Conservation (phyloP, 2,888 invertebrate genomes). For the Eurytoma californica region DNA sequence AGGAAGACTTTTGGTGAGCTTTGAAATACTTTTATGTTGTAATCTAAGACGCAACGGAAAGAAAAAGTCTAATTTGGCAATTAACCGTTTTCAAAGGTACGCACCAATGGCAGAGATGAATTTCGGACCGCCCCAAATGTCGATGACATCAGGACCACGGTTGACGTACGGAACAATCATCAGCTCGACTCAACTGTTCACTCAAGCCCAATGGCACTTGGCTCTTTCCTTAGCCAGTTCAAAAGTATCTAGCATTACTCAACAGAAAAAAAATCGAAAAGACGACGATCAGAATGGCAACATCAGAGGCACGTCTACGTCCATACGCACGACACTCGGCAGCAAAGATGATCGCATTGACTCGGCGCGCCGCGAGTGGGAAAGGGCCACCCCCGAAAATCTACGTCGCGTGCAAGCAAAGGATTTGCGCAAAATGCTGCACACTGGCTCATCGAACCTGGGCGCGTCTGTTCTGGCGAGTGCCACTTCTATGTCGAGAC, state of each 20-base stretch:
- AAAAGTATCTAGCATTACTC: neutral
- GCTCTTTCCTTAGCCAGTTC: conserved; percentile 56
- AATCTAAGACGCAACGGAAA: too few relatives aligned
- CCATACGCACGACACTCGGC: conserved; percentile 7
- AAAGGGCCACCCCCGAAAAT: conserved; percentile 70
- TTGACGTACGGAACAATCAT: conserved; percentile 71
- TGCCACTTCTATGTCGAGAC: conserved; percentile 38
- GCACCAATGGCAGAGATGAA: conserved; percentile 73
- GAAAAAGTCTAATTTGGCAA: too few relatives aligned
- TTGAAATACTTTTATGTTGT: too few relatives aligned
- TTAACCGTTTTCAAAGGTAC: conserved; percentile 57
- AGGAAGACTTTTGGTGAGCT: conserved; percentile 69
- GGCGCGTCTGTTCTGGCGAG: conserved; percentile 54
- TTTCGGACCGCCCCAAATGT: conserved; percentile 73
- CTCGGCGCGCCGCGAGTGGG: conserved; percentile 72
- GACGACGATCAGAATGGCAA: neutral
- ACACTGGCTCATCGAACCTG: conserved; percentile 57
- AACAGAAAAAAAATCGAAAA: conserved; percentile 15
- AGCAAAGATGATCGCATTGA: conserved; percentile 65
- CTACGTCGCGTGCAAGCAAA: conserved; percentile 68
- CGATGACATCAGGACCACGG: conserved; percentile 70
- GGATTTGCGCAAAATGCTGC: conserved; percentile 68
- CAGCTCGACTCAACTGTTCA: conserved; percentile 72
- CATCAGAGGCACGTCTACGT: neutral
- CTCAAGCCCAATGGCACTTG: conserved; percentile 69